phyloP scores from a whole-genome alignment of 2,888 invertebrate genomes.

The Mythimna ferrago region DNA sequence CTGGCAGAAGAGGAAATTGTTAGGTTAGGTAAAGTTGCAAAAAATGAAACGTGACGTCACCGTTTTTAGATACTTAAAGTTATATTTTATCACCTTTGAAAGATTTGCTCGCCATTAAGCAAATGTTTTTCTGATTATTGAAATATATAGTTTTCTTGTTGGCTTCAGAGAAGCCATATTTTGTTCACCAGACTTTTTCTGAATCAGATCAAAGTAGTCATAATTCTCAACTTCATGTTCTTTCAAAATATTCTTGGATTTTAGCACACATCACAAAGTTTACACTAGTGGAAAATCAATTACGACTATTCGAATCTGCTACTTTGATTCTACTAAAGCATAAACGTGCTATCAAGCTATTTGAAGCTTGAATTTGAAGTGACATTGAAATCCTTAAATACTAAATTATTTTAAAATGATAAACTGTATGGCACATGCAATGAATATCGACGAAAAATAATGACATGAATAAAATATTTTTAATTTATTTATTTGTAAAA shows the following conservation, averaged over 20 bases:
- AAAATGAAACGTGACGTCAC: too few species aligned
- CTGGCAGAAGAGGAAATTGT: too few species aligned
- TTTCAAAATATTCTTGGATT: background rate
- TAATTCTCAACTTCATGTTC: background rate
- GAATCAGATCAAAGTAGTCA: background rate
- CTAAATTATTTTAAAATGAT: conserved; percentile 10
- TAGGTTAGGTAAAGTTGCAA: too few species aligned
- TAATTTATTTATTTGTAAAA: too few species aligned
- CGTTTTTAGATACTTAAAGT: too few species aligned
- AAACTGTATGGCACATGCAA: conserved; percentile 29
- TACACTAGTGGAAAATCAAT: background rate
- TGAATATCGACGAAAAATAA: too few species aligned
- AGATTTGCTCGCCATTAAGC: conserved; percentile 18
- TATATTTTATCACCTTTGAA: conserved; percentile 34
- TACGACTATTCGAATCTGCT: conserved; percentile 12
- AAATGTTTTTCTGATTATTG: background rate
- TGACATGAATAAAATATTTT: too few species aligned
- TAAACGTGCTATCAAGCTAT: conserved; percentile 28
- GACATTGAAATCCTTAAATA: background rate
- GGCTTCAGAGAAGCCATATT: background rate
- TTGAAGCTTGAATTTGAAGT: conserved; percentile 35
- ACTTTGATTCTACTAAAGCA: conserved; percentile 19
- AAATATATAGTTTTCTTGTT: background rate
- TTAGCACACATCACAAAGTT: conserved; percentile 1
- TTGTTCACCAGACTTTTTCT: too few species aligned